Conservation (phyloP, 2,888 invertebrate species). For the Phengaris arion region DNA sequence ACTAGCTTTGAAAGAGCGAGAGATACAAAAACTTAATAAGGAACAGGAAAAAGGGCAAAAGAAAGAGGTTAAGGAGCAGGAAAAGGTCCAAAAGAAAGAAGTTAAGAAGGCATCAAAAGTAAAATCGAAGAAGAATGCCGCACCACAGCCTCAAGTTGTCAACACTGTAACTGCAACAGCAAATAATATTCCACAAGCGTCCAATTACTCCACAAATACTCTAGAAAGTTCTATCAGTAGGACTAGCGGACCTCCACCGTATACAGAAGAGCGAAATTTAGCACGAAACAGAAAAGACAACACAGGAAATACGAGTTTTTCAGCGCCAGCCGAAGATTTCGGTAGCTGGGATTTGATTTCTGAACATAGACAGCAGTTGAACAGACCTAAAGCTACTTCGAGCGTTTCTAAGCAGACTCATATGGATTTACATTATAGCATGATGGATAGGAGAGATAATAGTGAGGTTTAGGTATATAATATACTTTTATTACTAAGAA, state of each 20-base stretch:
- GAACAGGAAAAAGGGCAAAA: constrained; percentile 30
- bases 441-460: constrained; percentile 46
- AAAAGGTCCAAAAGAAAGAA: constrained; percentile 9
- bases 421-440: constrained; percentile 60
- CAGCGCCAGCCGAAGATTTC: constrained; percentile 50
- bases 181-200: constrained; percentile 32
- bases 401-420: constrained; percentile 46
- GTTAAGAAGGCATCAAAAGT: not conserved
- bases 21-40: constrained; percentile 46
- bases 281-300: constrained; percentile 47
- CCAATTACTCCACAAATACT: constrained; percentile 57
- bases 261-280: constrained; percentile 44
- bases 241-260: constrained; percentile 66
- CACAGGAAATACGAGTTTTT: constrained; percentile 57
- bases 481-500: not conserved
- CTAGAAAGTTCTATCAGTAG: constrained; percentile 68
- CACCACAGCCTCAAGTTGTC: constrained; percentile 24
- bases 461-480: constrained; percentile 52
- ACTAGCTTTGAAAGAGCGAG: constrained; percentile 35
- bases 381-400: constrained; percentile 44
- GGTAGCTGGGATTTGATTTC: constrained; percentile 77
- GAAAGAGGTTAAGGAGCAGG: constrained; percentile 35
- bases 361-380: constrained; percentile 71
- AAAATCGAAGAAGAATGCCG: constrained; percentile 1
- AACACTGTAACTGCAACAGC: constrained; percentile 20